phyloP scores from a whole-genome alignment of 2,888 invertebrate species.

The Tipula confusa region DNA sequence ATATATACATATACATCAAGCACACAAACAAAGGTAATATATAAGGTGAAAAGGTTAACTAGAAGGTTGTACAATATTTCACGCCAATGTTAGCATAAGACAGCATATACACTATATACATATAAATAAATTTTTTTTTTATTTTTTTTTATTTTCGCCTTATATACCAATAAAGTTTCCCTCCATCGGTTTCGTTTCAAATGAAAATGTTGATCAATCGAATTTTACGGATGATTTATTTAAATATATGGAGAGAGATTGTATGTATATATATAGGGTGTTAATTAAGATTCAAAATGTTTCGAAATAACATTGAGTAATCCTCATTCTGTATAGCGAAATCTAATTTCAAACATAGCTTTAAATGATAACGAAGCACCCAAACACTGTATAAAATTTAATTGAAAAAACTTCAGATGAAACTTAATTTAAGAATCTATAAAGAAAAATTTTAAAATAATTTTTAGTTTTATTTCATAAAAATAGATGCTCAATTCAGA shows the following conservation, averaged over 20 bases:
- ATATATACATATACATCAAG: not conserved
- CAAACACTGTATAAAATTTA: too few relatives aligned
- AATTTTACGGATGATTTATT: not conserved
- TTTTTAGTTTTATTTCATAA: too few relatives aligned
- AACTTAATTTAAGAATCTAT: too few relatives aligned
- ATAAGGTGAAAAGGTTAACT: constrained; percentile 12
- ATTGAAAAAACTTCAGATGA: too few relatives aligned
- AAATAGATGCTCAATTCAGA: too few relatives aligned
- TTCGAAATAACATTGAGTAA: too few relatives aligned
- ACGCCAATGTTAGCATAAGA: not conserved
- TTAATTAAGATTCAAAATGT: not conserved
- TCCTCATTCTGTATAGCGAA: too few relatives aligned
- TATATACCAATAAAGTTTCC: not conserved
- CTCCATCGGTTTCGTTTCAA: not conserved
- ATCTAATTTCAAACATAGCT: too few relatives aligned
- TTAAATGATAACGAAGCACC: too few relatives aligned
- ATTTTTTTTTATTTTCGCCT: not conserved
- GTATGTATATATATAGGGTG: not conserved
- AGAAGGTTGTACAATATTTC: constrained; percentile 9
- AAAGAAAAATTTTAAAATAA: too few relatives aligned
- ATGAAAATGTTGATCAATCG: not conserved
- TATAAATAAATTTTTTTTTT: not conserved
- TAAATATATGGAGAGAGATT: not conserved
- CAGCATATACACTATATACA: not conserved
- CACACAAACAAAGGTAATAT: not conserved